A percentile compares a stretch with the other conserved stretches of the same genome.
These are phyloP conservation scores for pig (Sus scrofa) DNA, from an alignment of 2,113 vertebrate genomes.

Conservation along the genomic window T2T-Sscrofa CM000823.6:43201001-43201500, in stretches of 20 bases:
- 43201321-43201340: background rate
- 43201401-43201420: background rate
- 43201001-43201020: no score
- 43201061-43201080: background rate
- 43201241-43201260: background rate
- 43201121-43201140: background rate
- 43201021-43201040: no score
- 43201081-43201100: background rate
- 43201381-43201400: background rate
- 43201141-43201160: background rate
- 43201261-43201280: background rate
- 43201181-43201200: background rate
- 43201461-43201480: background rate
- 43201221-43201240: background rate
- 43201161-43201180: background rate
- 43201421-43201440: background rate
- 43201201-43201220: background rate
- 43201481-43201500: background rate
- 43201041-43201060: background rate
- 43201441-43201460: background rate
- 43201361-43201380: background rate
- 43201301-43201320: background rate
- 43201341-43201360: background rate
- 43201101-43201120: background rate
- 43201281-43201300: background rate